Evolutionary conservation across 2,888 invertebrate species (phyloP), one percentile per base, ranked within the genome.

Genomic region (Cryptocephalus primarius): DNA sequence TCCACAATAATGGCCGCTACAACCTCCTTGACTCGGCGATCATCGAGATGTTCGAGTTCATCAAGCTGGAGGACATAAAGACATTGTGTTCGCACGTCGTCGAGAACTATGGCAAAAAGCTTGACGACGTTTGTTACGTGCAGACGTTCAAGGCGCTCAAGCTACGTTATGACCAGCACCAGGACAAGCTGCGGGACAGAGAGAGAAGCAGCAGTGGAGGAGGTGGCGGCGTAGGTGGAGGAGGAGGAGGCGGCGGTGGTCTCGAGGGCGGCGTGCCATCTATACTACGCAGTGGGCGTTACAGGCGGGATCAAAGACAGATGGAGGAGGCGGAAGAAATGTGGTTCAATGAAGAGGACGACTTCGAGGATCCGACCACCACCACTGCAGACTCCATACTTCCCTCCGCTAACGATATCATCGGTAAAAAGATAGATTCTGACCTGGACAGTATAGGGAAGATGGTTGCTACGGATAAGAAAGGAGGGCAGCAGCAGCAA

Each of bases 11-110:
- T 70, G 91, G 92, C 64, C 83, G 96, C 64, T 99, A 99, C 74
- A 99, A 99, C 76, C 82, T 99, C 60, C 77, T 99, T 60, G 99
- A 99, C 73, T 99, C 97, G 32, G 97, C 99, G 55, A 91, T 99
- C 69, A 80, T 99, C 69, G 99, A 99, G 75, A 82, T 99, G 78
- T 99, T 99, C 75, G 99, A 99, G 75, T 99, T 92, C 73, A 94
- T 99, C 56, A 91, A 90, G 77, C 73, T 88, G 71, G 91, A 92
- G 74, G 92, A 92, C 68, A 88, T 92, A 50, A 91, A 90, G 72
- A 84, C 86, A 39, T 75, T 92, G 59, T 90, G 88, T 75, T 84
- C 88, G 49, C 92, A 99, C 72, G 88, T 97, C 56, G 91, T 96
- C 58, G 96, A 97, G 72, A 92, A 88, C 71, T 97, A 93, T 72